Percentiles rank a stretch among this genome's conserved stretches.
Evolutionary conservation across 2,113 vertebrate species (phyloP).

Genomic region (Megaceryle maxima): DNA sequence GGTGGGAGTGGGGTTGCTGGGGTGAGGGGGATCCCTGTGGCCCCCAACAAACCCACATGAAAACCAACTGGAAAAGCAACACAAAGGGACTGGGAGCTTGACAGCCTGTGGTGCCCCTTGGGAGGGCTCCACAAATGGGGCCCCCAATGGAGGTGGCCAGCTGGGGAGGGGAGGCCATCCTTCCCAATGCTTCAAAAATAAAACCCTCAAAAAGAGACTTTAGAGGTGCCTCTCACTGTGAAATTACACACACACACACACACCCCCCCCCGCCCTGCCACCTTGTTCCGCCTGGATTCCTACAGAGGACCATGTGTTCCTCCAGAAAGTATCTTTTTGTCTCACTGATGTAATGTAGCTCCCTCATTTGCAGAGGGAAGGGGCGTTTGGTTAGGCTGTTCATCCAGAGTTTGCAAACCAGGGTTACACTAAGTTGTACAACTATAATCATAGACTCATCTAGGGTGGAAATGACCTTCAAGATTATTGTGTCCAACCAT

Average conservation of each 20-base stretch:
- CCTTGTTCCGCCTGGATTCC: not conserved
- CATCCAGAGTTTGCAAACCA: not conserved
- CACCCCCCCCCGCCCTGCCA: not conserved
- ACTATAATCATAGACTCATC: too few relatives aligned
- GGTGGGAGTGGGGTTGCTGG: not conserved
- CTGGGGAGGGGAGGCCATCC: not conserved
- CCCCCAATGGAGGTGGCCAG: not conserved
- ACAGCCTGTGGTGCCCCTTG: constrained; percentile 58
- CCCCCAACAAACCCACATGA: constrained; percentile 72
- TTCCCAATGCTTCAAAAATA: constrained; percentile 59
- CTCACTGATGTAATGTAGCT: not conserved
- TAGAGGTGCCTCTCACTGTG: not conserved
- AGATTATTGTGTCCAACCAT: too few relatives aligned
- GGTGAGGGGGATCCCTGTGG: not conserved
- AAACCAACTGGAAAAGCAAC: constrained; percentile 79
- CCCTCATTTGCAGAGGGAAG: not conserved
- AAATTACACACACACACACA: not conserved
- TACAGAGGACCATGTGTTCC: not conserved
- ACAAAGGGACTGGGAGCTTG: constrained; percentile 71
- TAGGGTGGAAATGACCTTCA: too few relatives aligned
- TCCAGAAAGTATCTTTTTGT: not conserved
- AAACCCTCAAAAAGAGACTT: constrained; percentile 64
- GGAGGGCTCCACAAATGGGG: not conserved
- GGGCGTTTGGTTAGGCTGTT: not conserved
- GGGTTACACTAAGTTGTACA: not conserved